These are phyloP conservation scores for Glaucomys volans DNA, from an alignment of 2,113 vertebrate species.

Conservation along the genomic window DNA sequence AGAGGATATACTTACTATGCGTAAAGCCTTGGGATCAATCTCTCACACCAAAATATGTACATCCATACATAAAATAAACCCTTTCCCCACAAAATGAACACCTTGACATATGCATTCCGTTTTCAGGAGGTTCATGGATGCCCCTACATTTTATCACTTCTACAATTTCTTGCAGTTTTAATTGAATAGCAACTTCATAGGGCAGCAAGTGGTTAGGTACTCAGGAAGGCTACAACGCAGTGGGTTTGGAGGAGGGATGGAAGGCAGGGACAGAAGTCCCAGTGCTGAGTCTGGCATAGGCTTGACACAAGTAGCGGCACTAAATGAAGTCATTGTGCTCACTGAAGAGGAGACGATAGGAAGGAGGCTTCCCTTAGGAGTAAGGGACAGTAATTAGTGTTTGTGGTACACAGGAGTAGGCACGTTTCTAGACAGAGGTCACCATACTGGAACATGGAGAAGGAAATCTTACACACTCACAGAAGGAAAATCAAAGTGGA, in stretches of 20 bases:
- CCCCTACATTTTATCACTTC: not conserved
- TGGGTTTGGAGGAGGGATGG: not conserved
- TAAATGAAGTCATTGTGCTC: not conserved
- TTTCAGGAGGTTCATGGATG: not conserved
- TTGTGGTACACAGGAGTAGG: not conserved
- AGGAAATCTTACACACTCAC: not conserved
- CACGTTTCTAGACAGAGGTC: not conserved
- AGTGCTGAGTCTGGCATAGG: not conserved
- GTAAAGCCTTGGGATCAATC: not conserved
- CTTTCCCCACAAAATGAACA: not conserved
- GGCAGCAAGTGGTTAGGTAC: not conserved
- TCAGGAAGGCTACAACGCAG: not conserved
- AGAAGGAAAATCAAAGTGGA: not conserved
- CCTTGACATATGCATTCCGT: not conserved
- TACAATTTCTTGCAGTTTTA: not conserved
- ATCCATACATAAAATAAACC: not conserved
- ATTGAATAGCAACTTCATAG: not conserved
- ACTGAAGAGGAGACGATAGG: not conserved
- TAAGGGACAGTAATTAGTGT: no score
- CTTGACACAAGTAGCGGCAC: not conserved
- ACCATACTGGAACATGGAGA: not conserved
- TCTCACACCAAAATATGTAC: not conserved
- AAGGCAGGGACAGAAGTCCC: not conserved
- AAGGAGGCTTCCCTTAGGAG: not conserved
- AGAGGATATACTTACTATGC: not conserved